Evolutionary conservation across 2,888 invertebrate species (phyloP), one percentile per base, ranked within the genome.

Genomic region (Lepidocyrtinus sp.): DNA sequence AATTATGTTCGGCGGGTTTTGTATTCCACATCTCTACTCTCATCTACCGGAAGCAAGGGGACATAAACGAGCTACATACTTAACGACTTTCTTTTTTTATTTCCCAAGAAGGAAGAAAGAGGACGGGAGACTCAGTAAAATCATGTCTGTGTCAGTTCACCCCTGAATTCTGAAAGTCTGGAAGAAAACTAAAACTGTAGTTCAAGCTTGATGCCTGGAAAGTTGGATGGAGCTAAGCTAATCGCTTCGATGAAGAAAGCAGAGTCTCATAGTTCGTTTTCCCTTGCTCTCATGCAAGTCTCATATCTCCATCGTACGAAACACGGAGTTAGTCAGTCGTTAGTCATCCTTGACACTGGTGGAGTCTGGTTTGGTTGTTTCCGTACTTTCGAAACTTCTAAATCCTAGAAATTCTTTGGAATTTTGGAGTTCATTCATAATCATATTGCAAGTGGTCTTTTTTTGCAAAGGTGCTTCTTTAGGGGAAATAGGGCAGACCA

Each of bases 301-400:
- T 45, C 46, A 55, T 65, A 65, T 55, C 65, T 59, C 64, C 67
- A 24, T 25, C 65, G 50, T 26, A 59, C 15, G 59, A 24, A 22
- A n/a, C 21, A 67, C 25, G 17, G 27, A 65, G 74, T 55, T 67
- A 65, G 74, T 74, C 74, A 65, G 65, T 74, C 68, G 65, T 61
- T 75, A 65, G 26, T n/a, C 50, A 65, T 74, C 74, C 25, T 74
- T 65, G 62, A 65, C 17, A 64, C 65, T 36, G 65, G 63, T 50
- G 27, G 21, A 21, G 12, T 22, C n/a, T n/a, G n/a, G n/a, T n/a
- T n/a, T n/a, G n/a, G n/a, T n/a, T n/a, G n/a, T n/a, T n/a, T 24
- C 19, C 22, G 9, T 19, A 17, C 24, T 22, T 62, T 22, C 22
- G 17, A 62, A 62, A 12, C 2, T 24, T 17, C 21, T 9, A 62